Base-by-base conservation (phyloP, 2,888 invertebrate species). In the Dorcus parallelipipedus region DNA sequence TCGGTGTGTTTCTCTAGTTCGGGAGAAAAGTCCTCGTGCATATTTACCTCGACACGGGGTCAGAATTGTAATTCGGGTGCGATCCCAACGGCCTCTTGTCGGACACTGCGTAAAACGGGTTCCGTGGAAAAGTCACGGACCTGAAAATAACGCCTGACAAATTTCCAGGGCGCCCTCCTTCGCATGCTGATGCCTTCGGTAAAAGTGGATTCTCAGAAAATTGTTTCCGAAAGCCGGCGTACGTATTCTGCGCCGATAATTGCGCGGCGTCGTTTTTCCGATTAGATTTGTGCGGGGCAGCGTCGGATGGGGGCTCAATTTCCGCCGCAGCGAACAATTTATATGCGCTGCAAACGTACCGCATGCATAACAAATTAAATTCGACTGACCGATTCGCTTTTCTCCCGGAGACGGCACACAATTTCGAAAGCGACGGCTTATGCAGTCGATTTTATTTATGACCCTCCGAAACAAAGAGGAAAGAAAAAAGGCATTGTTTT, bases 281-380 rank as follows among this genome's bases (percentile, higher is more conserved):
- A 61, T 65, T 64, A 60, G 59, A 56, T 64, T 63, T 59, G 60
- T 56, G 61, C 54, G 49, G 58, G 52, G 60, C 38, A 61, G 61
- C 61, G 59, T 58, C 60, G 62, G 61, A 58, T 54, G 20, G 51
- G 52, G 52, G 63, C 65, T 66, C 68, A 67, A 67, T 65, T 68
- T 68, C 64, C 64, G 62, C 61, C 59, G 50, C 64, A 65, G 62
- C 63, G 61, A 64, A 65, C 66, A 68, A 67, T 68, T 68, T 68
- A 66, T 67, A 67, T 66, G 65, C 64, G 62, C 61, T 58, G 61
- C 59, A 54, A 63, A 64, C 64, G 61, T 63, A 65, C 62, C 64
- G 65, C 64, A 66, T 66, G 64, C 67, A 67, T 65, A 67, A 65
- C 63, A 60, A 67, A 65, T 61, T 64, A 63, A 59, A 52, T 48